These are phyloP conservation scores for Brachymystax lenok DNA, from an alignment of 2,797 vertebrate species.

Conservation along the genomic window DNA sequence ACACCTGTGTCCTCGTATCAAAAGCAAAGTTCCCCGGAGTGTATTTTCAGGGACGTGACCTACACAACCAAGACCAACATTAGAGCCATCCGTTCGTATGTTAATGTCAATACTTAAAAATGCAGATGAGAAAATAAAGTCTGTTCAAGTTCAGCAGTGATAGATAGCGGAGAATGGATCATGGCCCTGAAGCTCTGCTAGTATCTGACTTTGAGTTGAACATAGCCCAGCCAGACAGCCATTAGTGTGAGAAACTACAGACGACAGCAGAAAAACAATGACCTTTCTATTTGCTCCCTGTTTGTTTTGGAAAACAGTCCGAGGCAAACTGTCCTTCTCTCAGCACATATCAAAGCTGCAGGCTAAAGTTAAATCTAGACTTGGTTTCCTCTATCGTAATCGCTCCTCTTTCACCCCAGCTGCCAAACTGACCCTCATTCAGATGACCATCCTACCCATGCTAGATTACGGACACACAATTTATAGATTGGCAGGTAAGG, in stretches of 20 bases:
- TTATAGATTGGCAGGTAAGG: no score
- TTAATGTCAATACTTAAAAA: neutral
- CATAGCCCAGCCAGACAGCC: neutral
- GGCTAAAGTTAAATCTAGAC: no score
- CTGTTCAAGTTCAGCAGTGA: neutral
- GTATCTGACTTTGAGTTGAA: neutral
- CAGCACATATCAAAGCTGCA: no score
- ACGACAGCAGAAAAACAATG: neutral
- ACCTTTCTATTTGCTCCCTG: neutral
- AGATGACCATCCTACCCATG: no score
- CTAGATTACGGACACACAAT: no score
- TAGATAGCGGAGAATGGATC: neutral
- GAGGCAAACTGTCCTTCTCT: neutral
- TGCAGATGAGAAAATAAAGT: neutral
- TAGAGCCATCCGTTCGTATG: neutral
- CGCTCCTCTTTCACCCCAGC: no score
- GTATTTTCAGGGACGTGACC: neutral
- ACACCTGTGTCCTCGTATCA: neutral
- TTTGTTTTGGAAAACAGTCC: constrained; percentile 12
- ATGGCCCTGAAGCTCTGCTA: neutral
- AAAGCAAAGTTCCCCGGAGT: neutral
- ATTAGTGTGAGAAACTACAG: neutral
- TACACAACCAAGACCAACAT: neutral
- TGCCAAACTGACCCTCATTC: no score
- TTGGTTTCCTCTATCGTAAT: no score